Evolutionary conservation across 1,140 invertebrate species (phyloP), one percentile per base, ranked within the genome.

Genomic region (Drosophila mauritiana): DNA sequence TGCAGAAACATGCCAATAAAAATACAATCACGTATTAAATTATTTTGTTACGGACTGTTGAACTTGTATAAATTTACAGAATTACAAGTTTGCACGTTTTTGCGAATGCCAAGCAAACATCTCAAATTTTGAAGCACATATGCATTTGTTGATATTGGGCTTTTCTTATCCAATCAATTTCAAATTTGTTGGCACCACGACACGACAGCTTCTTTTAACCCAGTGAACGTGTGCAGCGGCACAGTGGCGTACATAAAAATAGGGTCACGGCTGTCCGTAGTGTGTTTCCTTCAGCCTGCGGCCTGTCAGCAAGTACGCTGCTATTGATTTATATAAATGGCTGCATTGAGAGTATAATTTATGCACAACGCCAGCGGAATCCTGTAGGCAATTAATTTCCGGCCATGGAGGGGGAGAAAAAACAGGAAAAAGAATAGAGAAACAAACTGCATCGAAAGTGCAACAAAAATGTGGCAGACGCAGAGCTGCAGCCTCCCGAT

Each of bases 311-410:
- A 59, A 86, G 83, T 76, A 86, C 83, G 39, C 37, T 37, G 43
- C 42, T 80, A 86, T 89, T 88, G 83, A 86, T 86, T 86, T 88
- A 88, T 89, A 88, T 73, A 76, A 83, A 88, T 79, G 65, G 75
- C 74, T 78, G 75, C 59, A 53, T 72, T 57, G 65, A 67, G 74
- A 67, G 69, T 67, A 88, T 83, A 86, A 88, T 79, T 86, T 86
- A 88, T 86, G 83, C 70, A 53, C 68, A 69, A 73, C 74, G 49
- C 45, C 73, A 62, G 61, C 62, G 74, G 73, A 88, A 78, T 78
- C 74, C 64, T 56, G 70, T 56, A 49, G 72, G 75, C 70, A 86
- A 86, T 86, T 86, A 88, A 88, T 88, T 85, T 88, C 51, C 62
- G 49, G 61, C 75, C 64, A 75, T 42, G 48, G 72, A 34, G 49